phyloP scores from a whole-genome alignment of 2,888 invertebrate genomes.

The Rhagonycha lutea region DNA sequence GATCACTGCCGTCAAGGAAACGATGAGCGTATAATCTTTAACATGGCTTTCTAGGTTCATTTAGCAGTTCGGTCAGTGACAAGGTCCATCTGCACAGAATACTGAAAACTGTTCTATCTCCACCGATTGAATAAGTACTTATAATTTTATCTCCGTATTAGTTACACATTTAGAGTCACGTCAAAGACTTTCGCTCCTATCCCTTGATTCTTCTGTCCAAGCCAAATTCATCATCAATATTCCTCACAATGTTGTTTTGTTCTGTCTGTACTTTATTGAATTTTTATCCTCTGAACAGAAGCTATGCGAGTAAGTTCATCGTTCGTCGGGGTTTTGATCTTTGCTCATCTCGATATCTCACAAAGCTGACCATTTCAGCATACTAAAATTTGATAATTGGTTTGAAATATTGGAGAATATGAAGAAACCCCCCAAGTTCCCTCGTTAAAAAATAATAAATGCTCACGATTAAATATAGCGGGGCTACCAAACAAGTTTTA shows the following conservation, averaged over 20 bases:
- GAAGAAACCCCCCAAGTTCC: not conserved
- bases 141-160: too few species aligned
- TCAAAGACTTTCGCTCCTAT: too few species aligned
- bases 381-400: not conserved
- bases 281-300: not conserved
- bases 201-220: too few species aligned
- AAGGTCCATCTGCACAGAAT: too few species aligned
- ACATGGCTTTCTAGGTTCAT: too few species aligned
- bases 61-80: too few species aligned
- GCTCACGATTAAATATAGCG: constrained; percentile 8
- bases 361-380: not conserved
- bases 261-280: not conserved
- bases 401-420: not conserved
- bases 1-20: too few species aligned
- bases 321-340: not conserved
- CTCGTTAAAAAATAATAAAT: not conserved
- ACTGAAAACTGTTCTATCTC: too few species aligned
- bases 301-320: not conserved
- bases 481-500: constrained; percentile 6
- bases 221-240: not conserved
- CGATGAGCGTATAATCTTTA: too few species aligned
- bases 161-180: too few species aligned
- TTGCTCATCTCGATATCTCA: not conserved
- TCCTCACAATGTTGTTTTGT: not conserved
- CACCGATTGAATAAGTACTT: too few species aligned